Conservation (phyloP, 2,113 vertebrate species). For the Plecotus auritus region DNA sequence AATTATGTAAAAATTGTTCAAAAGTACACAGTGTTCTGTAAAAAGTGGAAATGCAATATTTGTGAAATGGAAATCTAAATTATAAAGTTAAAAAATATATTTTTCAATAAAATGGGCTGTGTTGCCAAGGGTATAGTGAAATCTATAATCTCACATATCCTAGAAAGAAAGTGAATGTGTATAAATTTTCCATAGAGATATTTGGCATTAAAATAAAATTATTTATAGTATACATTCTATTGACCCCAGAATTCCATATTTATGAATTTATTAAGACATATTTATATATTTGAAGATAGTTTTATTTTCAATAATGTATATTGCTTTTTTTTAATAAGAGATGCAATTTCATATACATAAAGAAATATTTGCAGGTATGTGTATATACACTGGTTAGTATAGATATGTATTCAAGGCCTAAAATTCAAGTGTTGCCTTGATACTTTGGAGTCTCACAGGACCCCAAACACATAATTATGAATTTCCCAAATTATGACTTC, state of each 20-base stretch:
- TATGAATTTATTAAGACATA: neutral
- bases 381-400: neutral
- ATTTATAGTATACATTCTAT: neutral
- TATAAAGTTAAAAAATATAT: neutral
- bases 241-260: neutral
- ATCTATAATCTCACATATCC: neutral
- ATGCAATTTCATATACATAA: neutral
- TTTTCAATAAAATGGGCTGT: neutral
- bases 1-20: neutral
- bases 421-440: neutral
- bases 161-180: neutral
- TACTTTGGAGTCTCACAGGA: neutral
- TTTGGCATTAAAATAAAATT: neutral
- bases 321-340: neutral
- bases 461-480: neutral
- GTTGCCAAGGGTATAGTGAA: neutral
- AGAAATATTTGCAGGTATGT: neutral
- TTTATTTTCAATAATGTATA: neutral
- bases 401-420: neutral
- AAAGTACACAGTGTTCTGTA: neutral
- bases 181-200: neutral
- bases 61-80: neutral
- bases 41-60: neutral
- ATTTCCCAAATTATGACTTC: neutral
- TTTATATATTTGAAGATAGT: neutral